Percentiles rank a stretch among this genome's conserved stretches.
Conservation (phyloP, 2,797 vertebrate species). For the Epinephelus malabaricus region DNA sequence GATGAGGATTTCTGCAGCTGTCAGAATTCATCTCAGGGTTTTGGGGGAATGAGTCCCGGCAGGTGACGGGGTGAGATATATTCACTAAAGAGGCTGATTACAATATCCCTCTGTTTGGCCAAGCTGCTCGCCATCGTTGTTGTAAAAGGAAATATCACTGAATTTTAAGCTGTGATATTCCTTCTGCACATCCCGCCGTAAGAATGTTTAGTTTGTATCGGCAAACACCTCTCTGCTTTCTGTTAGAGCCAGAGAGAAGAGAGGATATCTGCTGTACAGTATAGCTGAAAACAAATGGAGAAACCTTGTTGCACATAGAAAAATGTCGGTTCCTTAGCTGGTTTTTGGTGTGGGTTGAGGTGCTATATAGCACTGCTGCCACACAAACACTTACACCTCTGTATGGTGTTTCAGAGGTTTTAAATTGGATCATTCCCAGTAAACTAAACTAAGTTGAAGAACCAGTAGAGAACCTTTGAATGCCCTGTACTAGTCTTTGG, state of each 20-base stretch:
- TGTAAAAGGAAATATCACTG: constrained; percentile 10
- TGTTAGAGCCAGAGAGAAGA: constrained; percentile 3
- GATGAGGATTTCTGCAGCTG: constrained; percentile 80
- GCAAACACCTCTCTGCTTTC: not conserved
- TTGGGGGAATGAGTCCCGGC: constrained; percentile 71
- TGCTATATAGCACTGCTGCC: too few relatives aligned
- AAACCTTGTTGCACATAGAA: not conserved
- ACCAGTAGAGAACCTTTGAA: too few relatives aligned
- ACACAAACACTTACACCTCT: too few relatives aligned
- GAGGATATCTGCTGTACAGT: not conserved
- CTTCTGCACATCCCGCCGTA: not conserved
- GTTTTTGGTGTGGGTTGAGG: too few relatives aligned
- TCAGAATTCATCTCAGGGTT: constrained; percentile 79
- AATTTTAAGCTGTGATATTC: constrained; percentile 22
- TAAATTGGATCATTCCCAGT: too few relatives aligned
- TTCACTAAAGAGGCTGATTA: constrained; percentile 69
- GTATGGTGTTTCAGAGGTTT: too few relatives aligned
- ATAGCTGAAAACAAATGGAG: not conserved
- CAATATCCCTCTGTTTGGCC: constrained; percentile 48
- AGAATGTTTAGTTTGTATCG: constrained; percentile 16
- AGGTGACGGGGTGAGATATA: constrained; percentile 74
- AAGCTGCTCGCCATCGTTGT: constrained; percentile 32
- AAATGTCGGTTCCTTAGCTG: too few relatives aligned
- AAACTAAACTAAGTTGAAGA: too few relatives aligned
- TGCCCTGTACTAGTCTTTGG: too few relatives aligned